These are phyloP conservation scores for Drosophila nr. medialis DNA, from an alignment of 2,888 invertebrate genomes.

Conservation along the genomic window DNA sequence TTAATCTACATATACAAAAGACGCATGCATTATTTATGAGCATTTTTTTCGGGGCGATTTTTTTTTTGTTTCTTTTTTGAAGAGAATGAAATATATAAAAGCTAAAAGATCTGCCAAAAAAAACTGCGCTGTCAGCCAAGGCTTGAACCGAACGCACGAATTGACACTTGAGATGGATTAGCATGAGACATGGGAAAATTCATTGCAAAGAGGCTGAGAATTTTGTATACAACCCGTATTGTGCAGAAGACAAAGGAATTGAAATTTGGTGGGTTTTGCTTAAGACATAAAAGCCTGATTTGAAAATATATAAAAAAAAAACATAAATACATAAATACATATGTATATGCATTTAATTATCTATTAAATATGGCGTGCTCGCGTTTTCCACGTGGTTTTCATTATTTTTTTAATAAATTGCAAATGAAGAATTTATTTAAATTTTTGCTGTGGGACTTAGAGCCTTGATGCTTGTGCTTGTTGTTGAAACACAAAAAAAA, in stretches of 20 bases:
- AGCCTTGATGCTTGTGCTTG: not conserved
- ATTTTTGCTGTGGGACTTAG: not conserved
- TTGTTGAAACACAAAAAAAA: not conserved
- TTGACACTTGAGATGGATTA: slow-evolving; percentile 79
- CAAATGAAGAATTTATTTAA: not conserved
- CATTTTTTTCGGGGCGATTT: slow-evolving; percentile 40
- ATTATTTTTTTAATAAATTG: not conserved
- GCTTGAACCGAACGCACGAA: slow-evolving; percentile 67
- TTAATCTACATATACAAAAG: slow-evolving; percentile 65
- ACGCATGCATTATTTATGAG: slow-evolving; percentile 76
- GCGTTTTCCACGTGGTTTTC: not conserved
- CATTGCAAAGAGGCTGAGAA: not conserved
- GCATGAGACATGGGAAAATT: slow-evolving; percentile 48
- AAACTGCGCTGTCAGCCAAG: slow-evolving; percentile 69
- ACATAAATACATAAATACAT: too few relatives aligned
- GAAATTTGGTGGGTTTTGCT: not conserved
- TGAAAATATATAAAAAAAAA: not conserved
- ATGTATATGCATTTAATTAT: not conserved
- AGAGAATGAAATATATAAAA: slow-evolving; percentile 20
- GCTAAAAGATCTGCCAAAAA: slow-evolving; percentile 48
- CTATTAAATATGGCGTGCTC: not conserved
- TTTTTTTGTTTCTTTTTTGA: not conserved
- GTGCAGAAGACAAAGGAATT: slow-evolving; percentile 4
- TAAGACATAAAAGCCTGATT: not conserved
- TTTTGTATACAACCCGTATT: not conserved